Evolutionary conservation across 2,888 invertebrate genomes (phyloP).

Genomic region (Luffia ferchaultella): DNA sequence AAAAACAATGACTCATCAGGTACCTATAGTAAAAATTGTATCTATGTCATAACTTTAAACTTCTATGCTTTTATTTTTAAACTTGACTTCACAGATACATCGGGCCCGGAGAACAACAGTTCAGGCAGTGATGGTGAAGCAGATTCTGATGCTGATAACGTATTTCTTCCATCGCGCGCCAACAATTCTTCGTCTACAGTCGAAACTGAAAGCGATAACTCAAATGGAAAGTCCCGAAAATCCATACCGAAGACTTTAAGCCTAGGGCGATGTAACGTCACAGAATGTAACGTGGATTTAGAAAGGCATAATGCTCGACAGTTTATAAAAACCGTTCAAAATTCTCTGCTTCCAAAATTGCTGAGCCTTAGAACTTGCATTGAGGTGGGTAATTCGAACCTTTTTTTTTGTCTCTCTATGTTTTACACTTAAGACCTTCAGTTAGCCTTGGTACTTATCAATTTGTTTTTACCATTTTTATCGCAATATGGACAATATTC

Average conservation of each 20-base stretch:
- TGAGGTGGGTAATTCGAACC: slow-evolving; percentile 72
- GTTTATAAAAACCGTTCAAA: slow-evolving; percentile 80
- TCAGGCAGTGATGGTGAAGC: slow-evolving; percentile 56
- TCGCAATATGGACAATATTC: neutral
- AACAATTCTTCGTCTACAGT: slow-evolving; percentile 32
- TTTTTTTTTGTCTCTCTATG: neutral
- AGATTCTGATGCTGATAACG: slow-evolving; percentile 58
- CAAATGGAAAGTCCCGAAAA: slow-evolving; percentile 31
- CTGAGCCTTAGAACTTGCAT: slow-evolving; percentile 80
- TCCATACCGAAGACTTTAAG: slow-evolving; percentile 53
- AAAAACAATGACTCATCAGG: slow-evolving; percentile 61
- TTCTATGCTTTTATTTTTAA: neutral
- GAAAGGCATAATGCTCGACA: slow-evolving; percentile 88
- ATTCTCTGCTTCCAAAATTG: slow-evolving; percentile 79
- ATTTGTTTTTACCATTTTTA: no score
- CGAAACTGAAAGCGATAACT: slow-evolving; percentile 23
- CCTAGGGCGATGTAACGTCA: slow-evolving; percentile 54
- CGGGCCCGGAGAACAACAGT: slow-evolving; percentile 73
- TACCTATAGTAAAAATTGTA: slow-evolving; percentile 21
- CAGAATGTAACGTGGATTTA: slow-evolving; percentile 79
- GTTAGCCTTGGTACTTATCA: neutral
- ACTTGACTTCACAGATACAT: slow-evolving; percentile 44
- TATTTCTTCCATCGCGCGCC: slow-evolving; percentile 51
- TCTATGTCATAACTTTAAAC: no score
- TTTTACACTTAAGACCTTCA: neutral